Evolutionary conservation across 2,113 vertebrate species (phyloP), one percentile per base, ranked within the genome.

Genomic region (Pelobates fuscus): DNA sequence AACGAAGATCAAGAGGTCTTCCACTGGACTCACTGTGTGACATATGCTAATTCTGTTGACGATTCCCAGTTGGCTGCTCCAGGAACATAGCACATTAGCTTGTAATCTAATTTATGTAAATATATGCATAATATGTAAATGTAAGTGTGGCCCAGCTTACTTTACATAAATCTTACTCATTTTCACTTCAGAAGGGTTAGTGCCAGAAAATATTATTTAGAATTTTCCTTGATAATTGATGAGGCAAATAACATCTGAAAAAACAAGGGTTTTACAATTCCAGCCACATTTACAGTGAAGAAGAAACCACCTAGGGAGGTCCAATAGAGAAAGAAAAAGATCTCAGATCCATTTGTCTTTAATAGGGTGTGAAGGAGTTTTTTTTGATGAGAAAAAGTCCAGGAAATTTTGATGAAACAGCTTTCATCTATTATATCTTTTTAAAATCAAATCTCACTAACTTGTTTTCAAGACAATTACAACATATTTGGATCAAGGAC

Each of bases 71-170:
- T 65, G 61, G 46, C 10, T 65, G 3, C 49, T 55, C 27, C 49
- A 57, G 59, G 15, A 71, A 54, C 43, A 72, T 6, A 72, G 26
- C 27, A 32, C 18, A 55, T 24, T 64, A 41, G 71, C 65, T 57
- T 44, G 32, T 60, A 46, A 55, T 54, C 61, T 64, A 26, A 74
- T 20, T 63, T 55, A 74, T 74, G 61, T 21, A 74, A 74, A 74
- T 74, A 41, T 65, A 74, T 65, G 27, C 21, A 43, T 43, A 23
- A 43, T 66, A 41, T 55, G 61, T 29, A 55, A 46, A 71, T 61
- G 10, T 14, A 49, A 61, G 24, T n/a, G n/a, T 17, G 24, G n/a
- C 25, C 27, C 5, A 61, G 57, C 25, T 61, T 29, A 61, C 29
- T 60, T 62, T 46, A 71, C 37, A 61, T 46, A 71, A 61, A 59